Percentiles rank a stretch among this genome's conserved stretches.
Evolutionary conservation across 1,140 invertebrate genomes (phyloP).

Genomic region (Pseudachorutes palmiensis): DNA sequence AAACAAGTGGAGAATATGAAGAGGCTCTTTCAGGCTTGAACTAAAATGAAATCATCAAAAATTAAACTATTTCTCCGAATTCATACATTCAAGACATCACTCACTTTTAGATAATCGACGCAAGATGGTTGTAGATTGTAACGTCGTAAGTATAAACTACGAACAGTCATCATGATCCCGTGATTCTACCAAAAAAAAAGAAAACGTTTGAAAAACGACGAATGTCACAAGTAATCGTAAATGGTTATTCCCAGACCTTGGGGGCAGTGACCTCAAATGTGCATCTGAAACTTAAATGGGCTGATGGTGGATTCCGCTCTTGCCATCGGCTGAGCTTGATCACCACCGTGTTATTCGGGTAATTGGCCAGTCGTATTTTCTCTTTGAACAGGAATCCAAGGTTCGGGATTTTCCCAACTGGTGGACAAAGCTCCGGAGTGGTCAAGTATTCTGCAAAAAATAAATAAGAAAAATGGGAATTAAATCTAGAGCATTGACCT

Average conservation of each 20-base stretch:
- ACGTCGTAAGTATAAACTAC: conserved; percentile 19
- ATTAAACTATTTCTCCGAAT: too few species aligned
- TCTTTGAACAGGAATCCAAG: conserved; percentile 23
- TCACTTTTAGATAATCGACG: conserved; percentile 32
- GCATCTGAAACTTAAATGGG: conserved; percentile 29
- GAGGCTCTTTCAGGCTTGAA: conserved; percentile 26
- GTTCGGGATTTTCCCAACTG: background rate
- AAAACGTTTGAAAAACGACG: background rate
- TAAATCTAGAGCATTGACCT: background rate
- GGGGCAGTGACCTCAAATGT: conserved; percentile 34
- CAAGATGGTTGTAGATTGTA: conserved; percentile 7
- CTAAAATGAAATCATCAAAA: conserved; percentile 14
- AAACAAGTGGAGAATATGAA: conserved; percentile 18
- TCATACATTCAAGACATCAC: conserved; percentile 3
- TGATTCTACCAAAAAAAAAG: conserved; percentile 3
- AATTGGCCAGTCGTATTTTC: conserved; percentile 33
- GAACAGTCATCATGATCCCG: conserved; percentile 29
- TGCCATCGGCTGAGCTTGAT: conserved; percentile 32
- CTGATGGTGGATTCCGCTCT: background rate
- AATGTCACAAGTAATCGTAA: background rate
- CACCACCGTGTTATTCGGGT: conserved; percentile 34
- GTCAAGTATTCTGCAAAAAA: conserved; percentile 34
- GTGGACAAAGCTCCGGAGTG: conserved; percentile 31
- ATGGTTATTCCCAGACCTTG: too few species aligned
- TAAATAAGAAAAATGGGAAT: background rate